These are phyloP conservation scores for Gonocerus acuteangulatus DNA, from an alignment of 2,888 invertebrate species.

Conservation along the genomic window DNA sequence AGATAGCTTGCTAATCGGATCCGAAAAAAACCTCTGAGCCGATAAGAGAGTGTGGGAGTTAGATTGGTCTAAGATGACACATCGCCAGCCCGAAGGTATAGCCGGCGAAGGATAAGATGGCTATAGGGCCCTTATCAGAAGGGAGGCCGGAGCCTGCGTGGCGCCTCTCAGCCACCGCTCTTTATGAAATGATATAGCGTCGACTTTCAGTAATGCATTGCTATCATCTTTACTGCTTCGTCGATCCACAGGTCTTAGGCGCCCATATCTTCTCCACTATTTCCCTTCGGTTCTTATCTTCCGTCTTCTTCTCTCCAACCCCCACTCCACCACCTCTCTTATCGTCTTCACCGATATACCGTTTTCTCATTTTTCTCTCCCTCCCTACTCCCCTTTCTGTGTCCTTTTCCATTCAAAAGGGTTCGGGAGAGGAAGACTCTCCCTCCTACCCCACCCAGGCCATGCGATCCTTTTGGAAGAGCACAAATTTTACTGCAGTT, in stretches of 20 bases:
- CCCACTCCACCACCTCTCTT: background rate
- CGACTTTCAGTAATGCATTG: background rate
- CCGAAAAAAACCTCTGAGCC: too few relatives aligned
- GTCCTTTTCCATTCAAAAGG: background rate
- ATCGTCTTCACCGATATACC: background rate
- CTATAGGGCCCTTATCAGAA: too few relatives aligned
- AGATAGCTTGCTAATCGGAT: too few relatives aligned
- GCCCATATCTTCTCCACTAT: background rate
- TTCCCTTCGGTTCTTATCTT: background rate
- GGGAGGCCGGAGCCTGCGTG: too few relatives aligned
- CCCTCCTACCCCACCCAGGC: background rate
- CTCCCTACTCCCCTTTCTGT: too few relatives aligned
- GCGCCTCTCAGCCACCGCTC: too few relatives aligned
- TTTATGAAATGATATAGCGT: too few relatives aligned
- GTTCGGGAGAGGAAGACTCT: background rate
- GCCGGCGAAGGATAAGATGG: too few relatives aligned
- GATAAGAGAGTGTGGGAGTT: too few relatives aligned
- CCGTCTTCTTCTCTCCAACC: background rate
- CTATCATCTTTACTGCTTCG: background rate
- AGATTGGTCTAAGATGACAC: too few relatives aligned
- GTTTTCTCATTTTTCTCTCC: too few relatives aligned
- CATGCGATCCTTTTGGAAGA: background rate
- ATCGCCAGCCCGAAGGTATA: too few relatives aligned
- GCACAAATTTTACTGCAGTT: slow-evolving; percentile 24
- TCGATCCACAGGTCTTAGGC: background rate